Conservation (phyloP, 2,797 vertebrate species). For the Periophthalmus magnuspinnatus region DNA sequence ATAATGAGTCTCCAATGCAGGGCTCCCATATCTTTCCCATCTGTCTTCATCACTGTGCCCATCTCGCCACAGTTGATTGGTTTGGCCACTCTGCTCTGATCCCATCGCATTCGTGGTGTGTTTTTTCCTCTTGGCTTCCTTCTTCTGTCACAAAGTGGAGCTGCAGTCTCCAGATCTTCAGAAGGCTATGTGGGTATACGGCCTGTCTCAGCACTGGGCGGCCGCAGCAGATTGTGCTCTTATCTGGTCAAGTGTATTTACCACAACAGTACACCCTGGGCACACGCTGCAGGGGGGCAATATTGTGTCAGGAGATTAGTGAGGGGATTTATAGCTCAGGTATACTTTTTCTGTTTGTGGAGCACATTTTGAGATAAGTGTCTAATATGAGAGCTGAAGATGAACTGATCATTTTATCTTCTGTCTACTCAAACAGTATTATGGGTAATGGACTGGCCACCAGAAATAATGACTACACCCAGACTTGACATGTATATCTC, state of each 20-base stretch:
- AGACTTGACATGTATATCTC: constrained; percentile 18
- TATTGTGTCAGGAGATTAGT: constrained; percentile 61
- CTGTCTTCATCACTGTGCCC: constrained; percentile 35
- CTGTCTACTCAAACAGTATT: constrained; percentile 13
- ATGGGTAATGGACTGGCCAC: background rate
- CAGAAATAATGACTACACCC: background rate
- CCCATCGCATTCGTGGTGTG: constrained; percentile 25
- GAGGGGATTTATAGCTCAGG: constrained; percentile 51
- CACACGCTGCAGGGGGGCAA: constrained; percentile 49
- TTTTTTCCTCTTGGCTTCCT: constrained; percentile 26
- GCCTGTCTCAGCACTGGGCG: constrained; percentile 38
- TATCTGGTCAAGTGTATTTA: constrained; percentile 68
- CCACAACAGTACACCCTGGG: constrained; percentile 52
- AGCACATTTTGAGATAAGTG: constrained; percentile 33
- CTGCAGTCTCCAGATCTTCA: constrained; percentile 36
- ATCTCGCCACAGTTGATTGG: constrained; percentile 45
- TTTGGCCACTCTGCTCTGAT: constrained; percentile 37
- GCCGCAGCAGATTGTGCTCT: constrained; percentile 49
- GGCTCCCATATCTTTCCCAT: constrained; percentile 42
- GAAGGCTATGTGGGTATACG: constrained; percentile 45
- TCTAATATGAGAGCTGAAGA: constrained; percentile 16
- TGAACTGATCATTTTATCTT: constrained; percentile 29
- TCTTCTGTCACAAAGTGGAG: constrained; percentile 32
- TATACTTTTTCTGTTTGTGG: constrained; percentile 28
- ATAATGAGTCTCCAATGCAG: constrained; percentile 40